phyloP scores from a whole-genome alignment of 2,888 invertebrate genomes.

The Omphaloscelis lunosa region DNA sequence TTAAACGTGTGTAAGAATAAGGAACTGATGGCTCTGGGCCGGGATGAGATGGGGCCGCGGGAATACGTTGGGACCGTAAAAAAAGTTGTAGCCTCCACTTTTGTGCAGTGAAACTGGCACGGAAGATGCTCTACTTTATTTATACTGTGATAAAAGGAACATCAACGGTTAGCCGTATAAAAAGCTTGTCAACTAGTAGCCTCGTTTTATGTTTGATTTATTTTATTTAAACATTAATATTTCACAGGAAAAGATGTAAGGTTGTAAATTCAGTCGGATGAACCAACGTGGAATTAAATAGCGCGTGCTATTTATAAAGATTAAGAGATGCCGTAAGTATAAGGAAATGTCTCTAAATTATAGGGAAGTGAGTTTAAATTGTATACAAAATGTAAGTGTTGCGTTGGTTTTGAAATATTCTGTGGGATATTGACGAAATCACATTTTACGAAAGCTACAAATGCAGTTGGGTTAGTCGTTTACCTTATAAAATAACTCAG shows the following conservation, averaged over 20 bases:
- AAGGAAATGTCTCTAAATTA: constrained; percentile 35
- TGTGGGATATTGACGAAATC: constrained; percentile 32
- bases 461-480: constrained; percentile 26
- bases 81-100: constrained; percentile 87
- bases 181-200: constrained; percentile 47
- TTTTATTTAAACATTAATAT: constrained; percentile 41
- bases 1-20: constrained; percentile 82
- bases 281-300: constrained; percentile 36
- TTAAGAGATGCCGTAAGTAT: constrained; percentile 34
- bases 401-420: constrained; percentile 34
- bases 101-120: constrained; percentile 72
- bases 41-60: constrained; percentile 84
- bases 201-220: constrained; percentile 53
- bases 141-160: constrained; percentile 56
- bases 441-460: constrained; percentile 36
- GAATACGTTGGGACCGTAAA: constrained; percentile 87
- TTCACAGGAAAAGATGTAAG: constrained; percentile 28
- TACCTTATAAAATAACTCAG: constrained; percentile 26
- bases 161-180: constrained; percentile 39
- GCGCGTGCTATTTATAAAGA: constrained; percentile 46
- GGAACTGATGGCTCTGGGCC: constrained; percentile 80
- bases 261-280: constrained; percentile 28
- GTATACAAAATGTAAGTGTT: constrained; percentile 27
- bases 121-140: constrained; percentile 82
- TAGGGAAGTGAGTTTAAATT: constrained; percentile 23